phyloP scores from a whole-genome alignment of 1,140 invertebrate species.

The Drosophila jambulina region DNA sequence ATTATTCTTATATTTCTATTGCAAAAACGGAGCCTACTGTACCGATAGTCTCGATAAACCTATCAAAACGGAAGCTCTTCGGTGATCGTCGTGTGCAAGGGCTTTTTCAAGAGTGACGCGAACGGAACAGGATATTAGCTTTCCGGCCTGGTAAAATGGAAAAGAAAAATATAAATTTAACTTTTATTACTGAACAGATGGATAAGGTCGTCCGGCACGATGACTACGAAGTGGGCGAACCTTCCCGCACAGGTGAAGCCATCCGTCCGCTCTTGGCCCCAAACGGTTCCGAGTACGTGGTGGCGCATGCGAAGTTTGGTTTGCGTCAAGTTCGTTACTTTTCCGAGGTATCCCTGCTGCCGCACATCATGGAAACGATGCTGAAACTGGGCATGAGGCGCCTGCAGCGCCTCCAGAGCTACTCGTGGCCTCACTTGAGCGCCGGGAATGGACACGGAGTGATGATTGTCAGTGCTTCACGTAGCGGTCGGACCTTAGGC shows the following conservation, averaged over 20 bases:
- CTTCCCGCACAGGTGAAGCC: background rate
- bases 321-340: conserved; percentile 36
- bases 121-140: background rate
- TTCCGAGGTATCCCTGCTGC: conserved; percentile 28
- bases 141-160: background rate
- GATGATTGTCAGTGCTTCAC: conserved; percentile 50
- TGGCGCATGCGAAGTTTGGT: conserved; percentile 25
- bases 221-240: background rate
- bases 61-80: background rate
- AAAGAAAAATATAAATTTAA: background rate
- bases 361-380: conserved; percentile 8
- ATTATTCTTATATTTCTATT: background rate
- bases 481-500: conserved; percentile 54
- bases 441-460: conserved; percentile 37
- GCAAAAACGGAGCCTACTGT: background rate
- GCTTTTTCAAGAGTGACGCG: background rate
- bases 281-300: conserved; percentile 50
- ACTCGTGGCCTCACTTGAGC: conserved; percentile 56
- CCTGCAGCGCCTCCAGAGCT: conserved; percentile 54
- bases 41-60: background rate
- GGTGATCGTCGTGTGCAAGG: background rate
- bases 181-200: background rate
- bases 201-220: background rate
- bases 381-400: conserved; percentile 21
- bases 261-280: conserved; percentile 23